phyloP scores from a whole-genome alignment of 92 coral and sea anemone genomes.

The Blastomussa wellsi region DNA sequence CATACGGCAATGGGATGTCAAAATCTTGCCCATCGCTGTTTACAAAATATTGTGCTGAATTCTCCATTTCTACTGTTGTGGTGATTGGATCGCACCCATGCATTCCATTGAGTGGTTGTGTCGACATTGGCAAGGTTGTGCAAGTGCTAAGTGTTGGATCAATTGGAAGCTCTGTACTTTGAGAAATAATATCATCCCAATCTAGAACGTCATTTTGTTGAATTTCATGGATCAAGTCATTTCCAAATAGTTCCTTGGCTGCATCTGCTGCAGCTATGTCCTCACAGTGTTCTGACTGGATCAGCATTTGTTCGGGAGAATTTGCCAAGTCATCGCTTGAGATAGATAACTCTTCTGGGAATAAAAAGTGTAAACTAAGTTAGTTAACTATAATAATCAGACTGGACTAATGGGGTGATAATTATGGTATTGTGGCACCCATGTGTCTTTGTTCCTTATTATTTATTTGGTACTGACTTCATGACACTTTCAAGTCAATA shows the following conservation, averaged over 20 bases:
- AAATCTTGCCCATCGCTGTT: constrained; percentile 82
- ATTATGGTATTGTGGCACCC: too few relatives aligned
- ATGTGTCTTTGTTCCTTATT: too few relatives aligned
- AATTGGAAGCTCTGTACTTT: constrained; percentile 81
- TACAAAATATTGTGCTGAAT: constrained; percentile 82
- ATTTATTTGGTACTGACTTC: too few relatives aligned
- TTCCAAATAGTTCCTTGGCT: constrained; percentile 98
- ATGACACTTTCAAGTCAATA: too few relatives aligned
- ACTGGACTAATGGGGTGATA: too few relatives aligned
- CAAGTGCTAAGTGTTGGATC: constrained; percentile 78
- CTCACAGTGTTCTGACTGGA: constrained; percentile 66
- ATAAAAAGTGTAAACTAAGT: neutral
- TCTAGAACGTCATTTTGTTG: constrained; percentile 93
- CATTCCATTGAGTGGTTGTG: constrained; percentile 56
- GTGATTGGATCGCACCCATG: constrained; percentile 70
- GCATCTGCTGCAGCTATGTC: constrained; percentile 97
- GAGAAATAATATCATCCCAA: constrained; percentile 99
- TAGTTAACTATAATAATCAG: neutral
- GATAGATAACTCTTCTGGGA: constrained; percentile 82
- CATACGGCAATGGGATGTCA: constrained; percentile 58
- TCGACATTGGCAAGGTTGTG: constrained; percentile 58
- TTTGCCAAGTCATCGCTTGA: constrained; percentile 86
- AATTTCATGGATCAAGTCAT: constrained; percentile 92
- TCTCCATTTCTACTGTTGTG: constrained; percentile 96
- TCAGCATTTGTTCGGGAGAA: constrained; percentile 47